A percentile compares a stretch with the other conserved stretches of the same genome.
phyloP scores from a whole-genome alignment of 2,113 vertebrate species.

The Chitala chitala region DNA sequence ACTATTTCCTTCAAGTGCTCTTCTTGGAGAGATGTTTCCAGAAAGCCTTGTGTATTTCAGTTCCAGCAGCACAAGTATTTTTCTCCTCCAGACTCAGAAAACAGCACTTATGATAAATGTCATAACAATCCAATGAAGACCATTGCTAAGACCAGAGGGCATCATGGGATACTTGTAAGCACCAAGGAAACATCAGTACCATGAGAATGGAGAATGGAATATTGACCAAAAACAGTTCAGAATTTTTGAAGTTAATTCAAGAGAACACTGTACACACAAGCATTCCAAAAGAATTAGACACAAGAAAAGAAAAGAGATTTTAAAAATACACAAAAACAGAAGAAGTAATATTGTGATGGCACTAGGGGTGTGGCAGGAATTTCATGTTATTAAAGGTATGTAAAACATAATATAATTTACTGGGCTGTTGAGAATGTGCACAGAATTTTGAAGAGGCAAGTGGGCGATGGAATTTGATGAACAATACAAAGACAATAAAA shows the following conservation, averaged over 20 bases:
- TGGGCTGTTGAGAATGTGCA: constrained; percentile 2
- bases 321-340: background rate
- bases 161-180: background rate
- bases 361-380: background rate
- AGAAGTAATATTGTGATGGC: background rate
- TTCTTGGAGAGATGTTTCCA: no score
- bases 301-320: no score
- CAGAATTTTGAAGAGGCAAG: constrained; percentile 8
- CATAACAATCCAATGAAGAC: background rate
- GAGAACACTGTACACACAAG: background rate
- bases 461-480: constrained; percentile 3
- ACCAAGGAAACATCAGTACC: background rate
- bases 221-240: background rate
- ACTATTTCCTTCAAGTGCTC: no score
- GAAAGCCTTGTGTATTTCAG: no score
- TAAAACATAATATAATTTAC: background rate
- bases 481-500: background rate
- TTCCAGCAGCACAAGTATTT: no score
- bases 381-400: background rate
- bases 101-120: background rate
- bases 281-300: background rate
- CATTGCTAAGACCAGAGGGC: background rate
- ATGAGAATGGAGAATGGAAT: background rate
- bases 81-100: no score
- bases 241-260: background rate